phyloP scores from a whole-genome alignment of 2,888 invertebrate species.

The Caenorhabditis sp. region DNA sequence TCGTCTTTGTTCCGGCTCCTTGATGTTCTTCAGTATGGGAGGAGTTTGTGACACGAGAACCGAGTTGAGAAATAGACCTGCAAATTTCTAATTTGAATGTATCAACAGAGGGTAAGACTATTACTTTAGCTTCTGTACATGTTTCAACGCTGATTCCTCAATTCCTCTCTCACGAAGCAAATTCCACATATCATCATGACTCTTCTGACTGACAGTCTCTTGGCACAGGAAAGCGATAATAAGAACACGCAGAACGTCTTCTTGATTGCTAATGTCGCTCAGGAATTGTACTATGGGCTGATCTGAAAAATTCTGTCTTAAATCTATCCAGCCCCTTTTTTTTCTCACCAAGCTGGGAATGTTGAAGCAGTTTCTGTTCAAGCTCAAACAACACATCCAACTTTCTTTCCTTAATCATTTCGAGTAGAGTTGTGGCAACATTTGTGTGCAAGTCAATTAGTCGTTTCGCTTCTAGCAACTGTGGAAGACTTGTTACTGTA shows the following conservation, averaged over 20 bases:
- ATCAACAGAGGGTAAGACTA: neutral
- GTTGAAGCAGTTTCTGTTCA: conserved; percentile 96
- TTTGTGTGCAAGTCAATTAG: conserved; percentile 99
- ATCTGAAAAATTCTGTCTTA: conserved; percentile 66
- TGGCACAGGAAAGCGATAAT: conserved; percentile 78
- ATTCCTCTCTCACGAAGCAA: conserved; percentile 75
- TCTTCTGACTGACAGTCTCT: conserved; percentile 69
- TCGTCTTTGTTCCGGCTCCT: conserved; percentile 93
- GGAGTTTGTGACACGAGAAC: conserved; percentile 46
- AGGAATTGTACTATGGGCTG: conserved; percentile 72
- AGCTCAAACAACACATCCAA: conserved; percentile 97
- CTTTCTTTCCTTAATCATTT: conserved; percentile 87
- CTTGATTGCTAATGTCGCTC: conserved; percentile 65
- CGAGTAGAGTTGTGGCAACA: conserved; percentile 90
- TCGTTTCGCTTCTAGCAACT: conserved; percentile 94
- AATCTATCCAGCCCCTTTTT: neutral
- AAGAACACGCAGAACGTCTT: conserved; percentile 78
- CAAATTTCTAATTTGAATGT: neutral
- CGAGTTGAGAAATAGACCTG: conserved; percentile 73
- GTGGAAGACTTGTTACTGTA: conserved; percentile 94
- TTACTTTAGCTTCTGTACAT: conserved; percentile 78
- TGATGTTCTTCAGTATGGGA: conserved; percentile 87
- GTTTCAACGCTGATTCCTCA: conserved; percentile 78
- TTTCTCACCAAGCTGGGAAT: conserved; percentile 84
- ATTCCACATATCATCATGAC: conserved; percentile 74